phyloP scores from a whole-genome alignment of 2,113 vertebrate genomes.

The Macrotus californicus region DNA sequence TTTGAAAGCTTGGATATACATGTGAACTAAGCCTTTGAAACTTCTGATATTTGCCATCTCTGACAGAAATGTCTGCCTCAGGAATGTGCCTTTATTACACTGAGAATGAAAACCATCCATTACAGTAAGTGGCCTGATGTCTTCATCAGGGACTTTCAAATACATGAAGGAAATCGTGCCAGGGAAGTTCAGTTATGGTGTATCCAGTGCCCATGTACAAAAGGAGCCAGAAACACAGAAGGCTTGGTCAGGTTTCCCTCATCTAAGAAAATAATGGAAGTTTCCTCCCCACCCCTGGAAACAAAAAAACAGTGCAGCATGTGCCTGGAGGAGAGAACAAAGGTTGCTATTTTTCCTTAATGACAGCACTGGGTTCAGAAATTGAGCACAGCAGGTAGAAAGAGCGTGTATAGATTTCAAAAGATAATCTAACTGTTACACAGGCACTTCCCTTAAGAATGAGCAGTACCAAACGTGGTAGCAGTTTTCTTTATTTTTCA shows the following conservation, averaged over 20 bases:
- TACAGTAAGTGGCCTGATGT: constrained; percentile 47
- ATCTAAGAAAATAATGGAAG: constrained; percentile 23
- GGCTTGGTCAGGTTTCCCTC: background rate
- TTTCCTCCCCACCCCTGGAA: background rate
- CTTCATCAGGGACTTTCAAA: constrained; percentile 49
- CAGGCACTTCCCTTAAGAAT: constrained; percentile 8
- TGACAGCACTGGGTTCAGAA: constrained; percentile 64
- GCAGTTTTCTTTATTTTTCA: background rate
- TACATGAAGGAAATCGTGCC: constrained; percentile 16
- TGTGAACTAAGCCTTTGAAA: constrained; percentile 25
- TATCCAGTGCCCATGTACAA: background rate
- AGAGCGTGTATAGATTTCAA: constrained; percentile 52
- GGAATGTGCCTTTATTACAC: constrained; percentile 58
- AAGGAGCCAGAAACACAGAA: background rate
- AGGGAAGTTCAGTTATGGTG: background rate
- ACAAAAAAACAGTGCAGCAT: constrained; percentile 24
- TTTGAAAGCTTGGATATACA: constrained; percentile 15
- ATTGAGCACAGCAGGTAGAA: constrained; percentile 68
- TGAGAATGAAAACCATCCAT: constrained; percentile 65
- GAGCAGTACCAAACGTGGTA: background rate
- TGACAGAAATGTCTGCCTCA: constrained; percentile 33
- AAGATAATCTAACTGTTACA: constrained; percentile 51
- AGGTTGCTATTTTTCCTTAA: constrained; percentile 67
- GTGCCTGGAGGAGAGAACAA: constrained; percentile 59
- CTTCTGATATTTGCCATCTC: constrained; percentile 1